phyloP scores from a whole-genome alignment of 2,797 vertebrate species.

The Aselliscus stoliczkanus region DNA sequence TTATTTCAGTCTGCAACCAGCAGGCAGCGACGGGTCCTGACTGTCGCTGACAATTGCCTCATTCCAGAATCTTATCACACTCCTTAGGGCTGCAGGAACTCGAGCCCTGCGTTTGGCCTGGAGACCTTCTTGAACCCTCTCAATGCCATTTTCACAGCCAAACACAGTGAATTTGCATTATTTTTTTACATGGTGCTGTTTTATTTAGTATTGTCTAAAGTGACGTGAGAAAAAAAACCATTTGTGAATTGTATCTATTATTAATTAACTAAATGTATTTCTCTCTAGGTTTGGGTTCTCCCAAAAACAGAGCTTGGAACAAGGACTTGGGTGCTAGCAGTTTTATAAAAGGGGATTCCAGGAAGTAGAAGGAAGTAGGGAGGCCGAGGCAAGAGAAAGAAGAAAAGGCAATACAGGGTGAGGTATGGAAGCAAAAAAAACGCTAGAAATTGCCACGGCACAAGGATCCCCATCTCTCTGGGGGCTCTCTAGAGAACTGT shows the following conservation, averaged over 20 bases:
- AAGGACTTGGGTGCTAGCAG: neutral
- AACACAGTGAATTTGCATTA: neutral
- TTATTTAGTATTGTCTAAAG: neutral
- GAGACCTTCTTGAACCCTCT: neutral
- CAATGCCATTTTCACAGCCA: neutral
- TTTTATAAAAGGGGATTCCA: neutral
- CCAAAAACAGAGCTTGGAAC: neutral
- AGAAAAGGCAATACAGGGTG: neutral
- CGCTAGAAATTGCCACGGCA: neutral
- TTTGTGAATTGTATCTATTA: neutral
- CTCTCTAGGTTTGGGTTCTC: neutral
- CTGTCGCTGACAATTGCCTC: neutral
- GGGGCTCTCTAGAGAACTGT: neutral
- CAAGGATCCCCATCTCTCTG: too few species aligned
- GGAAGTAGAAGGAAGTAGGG: neutral
- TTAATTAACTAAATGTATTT: neutral
- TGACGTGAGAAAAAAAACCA: neutral
- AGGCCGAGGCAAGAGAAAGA: neutral
- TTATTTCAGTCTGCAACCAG: neutral
- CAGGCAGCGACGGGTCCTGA: neutral
- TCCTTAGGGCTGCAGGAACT: neutral
- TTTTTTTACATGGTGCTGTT: neutral
- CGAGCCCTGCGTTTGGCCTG: fast-evolving
- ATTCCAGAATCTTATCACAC: neutral
- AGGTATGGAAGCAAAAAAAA: neutral